These are phyloP conservation scores for Arrhopalites spinosus DNA, from an alignment of 2,888 invertebrate genomes.

Conservation along the genomic window DNA sequence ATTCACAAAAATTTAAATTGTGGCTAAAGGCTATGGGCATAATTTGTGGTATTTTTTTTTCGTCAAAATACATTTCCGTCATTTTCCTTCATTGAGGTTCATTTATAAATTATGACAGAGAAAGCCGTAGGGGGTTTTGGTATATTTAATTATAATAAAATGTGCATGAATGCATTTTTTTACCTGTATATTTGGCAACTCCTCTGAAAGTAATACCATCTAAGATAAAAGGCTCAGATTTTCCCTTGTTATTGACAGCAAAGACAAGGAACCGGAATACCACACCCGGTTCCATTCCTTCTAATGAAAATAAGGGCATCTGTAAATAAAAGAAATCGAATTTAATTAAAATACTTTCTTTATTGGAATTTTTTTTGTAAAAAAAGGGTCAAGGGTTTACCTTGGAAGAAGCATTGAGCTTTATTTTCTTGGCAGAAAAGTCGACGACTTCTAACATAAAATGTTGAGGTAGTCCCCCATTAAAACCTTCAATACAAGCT, in stretches of 20 bases:
- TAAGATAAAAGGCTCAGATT: slow-evolving; percentile 80
- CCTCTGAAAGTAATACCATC: slow-evolving; percentile 84
- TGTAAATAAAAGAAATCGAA: slow-evolving; percentile 23
- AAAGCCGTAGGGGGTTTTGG: too few species aligned
- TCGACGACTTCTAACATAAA: slow-evolving; percentile 82
- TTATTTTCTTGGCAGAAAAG: slow-evolving; percentile 69
- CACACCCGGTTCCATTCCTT: slow-evolving; percentile 61
- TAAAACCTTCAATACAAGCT: slow-evolving; percentile 77
- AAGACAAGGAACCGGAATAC: slow-evolving; percentile 71
- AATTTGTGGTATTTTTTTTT: too few species aligned
- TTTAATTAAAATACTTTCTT: not conserved
- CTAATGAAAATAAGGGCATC: slow-evolving; percentile 56
- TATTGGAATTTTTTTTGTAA: not conserved
- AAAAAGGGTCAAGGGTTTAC: slow-evolving; percentile 19
- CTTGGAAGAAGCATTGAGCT: slow-evolving; percentile 67
- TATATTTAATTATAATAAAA: too few species aligned
- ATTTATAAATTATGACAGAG: too few species aligned
- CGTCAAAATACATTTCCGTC: too few species aligned
- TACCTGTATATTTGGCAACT: slow-evolving; percentile 84
- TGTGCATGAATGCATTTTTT: slow-evolving; percentile 51
- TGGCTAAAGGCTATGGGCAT: too few species aligned
- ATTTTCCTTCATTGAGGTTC: too few species aligned
- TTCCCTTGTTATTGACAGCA: slow-evolving; percentile 85
- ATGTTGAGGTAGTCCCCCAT: slow-evolving; percentile 81
- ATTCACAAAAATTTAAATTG: too few species aligned